Evolutionary conservation across 2,888 invertebrate species (phyloP), one percentile per base, ranked within the genome.

Genomic region (Rotaria sp.): DNA sequence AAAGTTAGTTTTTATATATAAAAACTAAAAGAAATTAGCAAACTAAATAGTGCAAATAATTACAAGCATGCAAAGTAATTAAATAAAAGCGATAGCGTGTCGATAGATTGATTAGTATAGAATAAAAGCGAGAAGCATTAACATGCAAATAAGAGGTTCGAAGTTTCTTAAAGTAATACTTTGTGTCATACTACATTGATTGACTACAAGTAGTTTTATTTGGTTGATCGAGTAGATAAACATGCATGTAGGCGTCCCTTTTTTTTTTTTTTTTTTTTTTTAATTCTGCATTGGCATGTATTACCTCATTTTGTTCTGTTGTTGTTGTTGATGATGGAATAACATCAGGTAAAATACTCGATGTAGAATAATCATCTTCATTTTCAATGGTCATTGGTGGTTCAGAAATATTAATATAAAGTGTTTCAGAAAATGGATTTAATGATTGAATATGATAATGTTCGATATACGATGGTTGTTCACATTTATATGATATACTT

Each of bases 361-460:
- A 18, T 18, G 21, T 21, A 13, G 35, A 67, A 18, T 80, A 45
- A 21, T 80, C 45, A n/a, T 80, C 45, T 24, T 80, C 45, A 80
- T 80, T 7, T 11, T 80, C 80, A 45, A 45, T n/a, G 45, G 45
- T 45, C n/a, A 21, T 41, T 45, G 41, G 80, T 45, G 80, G 80
- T 11, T 80, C 80, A 80, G 26, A n/a, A n/a, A 80, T n/a, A n/a
- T 41, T 45, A 45, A 13, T 21, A 45, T 21, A 45, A 10, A 80
- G n/a, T n/a, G 80, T 45, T 45, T 80, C 80, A 15, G 26, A 26
- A n/a, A 80, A 80, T 45, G 80, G 15, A 45, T 80, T 13, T n/a
- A 80, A 80, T 45, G 80, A 11, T 80, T 80, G 80, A 11, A 80
- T 45, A 80, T 45, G 80, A 45, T 80, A 45, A 80, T 80, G 80